Base-by-base conservation (phyloP, 2,888 invertebrate genomes). In the Cheiracanthium punctorium region DNA sequence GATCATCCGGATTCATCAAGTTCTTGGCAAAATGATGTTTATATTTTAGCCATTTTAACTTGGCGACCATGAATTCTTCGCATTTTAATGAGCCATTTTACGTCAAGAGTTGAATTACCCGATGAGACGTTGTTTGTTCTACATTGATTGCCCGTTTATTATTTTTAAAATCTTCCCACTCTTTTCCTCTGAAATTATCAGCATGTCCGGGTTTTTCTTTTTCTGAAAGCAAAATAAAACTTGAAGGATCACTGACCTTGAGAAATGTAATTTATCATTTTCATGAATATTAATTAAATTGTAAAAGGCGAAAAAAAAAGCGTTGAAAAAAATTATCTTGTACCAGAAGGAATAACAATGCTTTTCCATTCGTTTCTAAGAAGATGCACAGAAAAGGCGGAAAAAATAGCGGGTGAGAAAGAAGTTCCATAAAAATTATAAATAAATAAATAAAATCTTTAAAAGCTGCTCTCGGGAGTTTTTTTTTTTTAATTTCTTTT, bases 211-310 rank as follows among this genome's bases (percentile, higher is more conserved):
- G 48, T 48, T n/a, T 48, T n/a, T n/a, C n/a, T n/a, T 12, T 10
- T 37, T 24, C 32, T 17, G 29, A 67, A 29, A 29, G 17, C 20
- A 12, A 43, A 37, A 72, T n/a, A 64, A 30, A 30, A 30, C 29
- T 10, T 20, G n/a, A 32, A 67, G 69, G 33, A 33, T 20, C 33
- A 69, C 33, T 75, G 81, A 81, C 81, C 81, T 81, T 81, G 81
- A 81, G 74, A 81, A 74, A 67, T 32, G 52, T 58, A n/a, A 30
- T 52, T 74, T 17, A 2, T 48, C 65, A 69, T 24, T 73, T 69
- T 73, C 30, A 69, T 74, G 81, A 81, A 81, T 81, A 81, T 81
- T 81, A 81, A 81, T 81, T 81, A 37, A 37, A 37, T 7, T 7
- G 10, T 37, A 37, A 37, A 28, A 33, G 41, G 29, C 67, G 48